Base-by-base conservation (phyloP, 1,140 invertebrate species). In the Homalodisca vitripennis region DNA sequence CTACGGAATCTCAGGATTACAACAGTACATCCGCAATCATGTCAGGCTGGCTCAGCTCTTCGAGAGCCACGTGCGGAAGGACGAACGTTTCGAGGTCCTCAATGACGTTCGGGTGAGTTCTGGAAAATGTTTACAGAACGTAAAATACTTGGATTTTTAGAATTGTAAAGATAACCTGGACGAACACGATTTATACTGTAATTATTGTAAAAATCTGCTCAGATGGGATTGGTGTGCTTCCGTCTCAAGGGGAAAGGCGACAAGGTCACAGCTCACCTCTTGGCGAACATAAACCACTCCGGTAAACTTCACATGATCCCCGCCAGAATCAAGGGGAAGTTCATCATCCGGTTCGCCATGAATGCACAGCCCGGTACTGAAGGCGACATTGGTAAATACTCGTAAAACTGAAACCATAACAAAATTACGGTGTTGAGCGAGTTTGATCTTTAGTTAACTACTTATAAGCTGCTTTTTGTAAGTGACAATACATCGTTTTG, bases 251-350 rank as follows among this genome's bases (percentile, higher is more conserved):
- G 85, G 77, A 89, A 88, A 6, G 85, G 83, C 12, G 92, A 97
- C 76, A 83, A 84, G 57, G 77, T 92, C 0, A 97, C 94, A 76
- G 88, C 94, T 77, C 87, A 89, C 66, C 79, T 98, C 1, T 76
- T 97, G 34, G 89, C 91, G 0, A 86, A 87, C 51, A 92, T 98
- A 60, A 98, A 98, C 78, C 90, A 91, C 13, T 92, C 92, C 0
- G 93, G 94, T 2, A 89, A 91, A 75, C 81, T 97, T 24, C 93
- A 96, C 78, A 94, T 97, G 92, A 93, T 95, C 32, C 93, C 93
- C 0, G 90, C 92, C 0, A 85, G 87, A 31, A 84, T 94, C 0
- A 90, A 88, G 79, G 87, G 87, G 29, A 87, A 89, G 75, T 95
- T 92, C 77, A 82, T 87, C 1, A 90, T 98, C 71, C 82, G 93